Percentiles rank a stretch among this genome's conserved stretches.
Evolutionary conservation across 2,888 invertebrate species (phyloP).

Genomic region (Pollenia griseotomentosa): DNA sequence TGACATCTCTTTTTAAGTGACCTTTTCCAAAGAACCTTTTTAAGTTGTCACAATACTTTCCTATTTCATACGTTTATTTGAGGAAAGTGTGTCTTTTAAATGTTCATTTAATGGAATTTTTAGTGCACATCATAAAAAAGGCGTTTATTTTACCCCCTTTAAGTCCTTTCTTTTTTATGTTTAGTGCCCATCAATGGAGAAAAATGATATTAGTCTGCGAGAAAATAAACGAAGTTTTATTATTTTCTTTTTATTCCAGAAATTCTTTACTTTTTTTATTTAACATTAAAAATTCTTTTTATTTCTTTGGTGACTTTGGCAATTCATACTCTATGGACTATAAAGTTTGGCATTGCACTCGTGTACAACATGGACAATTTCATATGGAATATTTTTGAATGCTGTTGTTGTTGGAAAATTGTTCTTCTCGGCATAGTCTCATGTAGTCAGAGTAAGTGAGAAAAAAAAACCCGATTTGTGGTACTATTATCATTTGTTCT

Average conservation of each 20-base stretch:
- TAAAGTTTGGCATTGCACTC: slow-evolving; percentile 42
- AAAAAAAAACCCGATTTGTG: background rate
- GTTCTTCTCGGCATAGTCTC: slow-evolving; percentile 11
- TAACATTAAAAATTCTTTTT: slow-evolving; percentile 57
- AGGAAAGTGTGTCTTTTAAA: slow-evolving; percentile 80
- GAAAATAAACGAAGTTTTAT: slow-evolving; percentile 40
- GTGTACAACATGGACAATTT: background rate
- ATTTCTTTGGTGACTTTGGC: slow-evolving; percentile 18
- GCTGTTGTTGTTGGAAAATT: slow-evolving; percentile 14
- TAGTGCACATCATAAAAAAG: slow-evolving; percentile 81
- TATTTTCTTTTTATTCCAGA: slow-evolving; percentile 9
- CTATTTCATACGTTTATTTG: slow-evolving; percentile 14
- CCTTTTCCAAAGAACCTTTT: no score
- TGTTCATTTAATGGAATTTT: slow-evolving; percentile 83
- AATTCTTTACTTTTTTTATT: slow-evolving; percentile 32
- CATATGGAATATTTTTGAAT: background rate
- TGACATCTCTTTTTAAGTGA: no score
- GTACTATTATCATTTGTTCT: background rate
- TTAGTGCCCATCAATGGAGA: slow-evolving; percentile 4
- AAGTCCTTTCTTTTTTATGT: background rate
- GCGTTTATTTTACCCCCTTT: slow-evolving; percentile 13
- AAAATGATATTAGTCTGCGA: slow-evolving; percentile 6
- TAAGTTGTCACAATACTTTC: background rate
- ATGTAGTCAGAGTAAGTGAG: background rate
- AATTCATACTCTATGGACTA: slow-evolving; percentile 40